These are phyloP conservation scores for Cichladusa arquata DNA, from an alignment of 2,113 vertebrate genomes.

Conservation along the genomic window DNA sequence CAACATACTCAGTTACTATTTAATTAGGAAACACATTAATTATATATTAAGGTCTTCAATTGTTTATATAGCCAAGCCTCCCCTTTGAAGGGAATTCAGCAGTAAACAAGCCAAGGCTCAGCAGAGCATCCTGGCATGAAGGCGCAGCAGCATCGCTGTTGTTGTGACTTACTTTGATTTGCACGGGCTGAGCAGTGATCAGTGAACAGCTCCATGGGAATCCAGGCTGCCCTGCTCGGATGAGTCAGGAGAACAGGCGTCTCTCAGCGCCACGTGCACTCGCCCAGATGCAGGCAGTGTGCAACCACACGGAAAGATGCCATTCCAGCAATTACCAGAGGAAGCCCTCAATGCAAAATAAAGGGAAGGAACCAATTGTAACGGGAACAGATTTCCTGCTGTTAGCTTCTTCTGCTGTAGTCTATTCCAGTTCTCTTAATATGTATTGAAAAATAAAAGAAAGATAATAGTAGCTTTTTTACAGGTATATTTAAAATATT, in stretches of 20 bases:
- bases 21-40: conserved; percentile 61
- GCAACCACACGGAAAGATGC: neutral
- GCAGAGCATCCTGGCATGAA: conserved; percentile 28
- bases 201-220: neutral
- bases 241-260: neutral
- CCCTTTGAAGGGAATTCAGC: conserved; percentile 14
- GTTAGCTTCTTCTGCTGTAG: neutral
- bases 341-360: neutral
- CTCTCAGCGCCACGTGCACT: neutral
- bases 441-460: neutral
- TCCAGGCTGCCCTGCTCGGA: neutral
- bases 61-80: conserved; percentile 1
- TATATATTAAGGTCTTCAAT: conserved; percentile 17
- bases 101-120: conserved; percentile 36
- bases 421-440: neutral
- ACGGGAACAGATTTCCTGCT: neutral
- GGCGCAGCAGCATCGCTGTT: neutral
- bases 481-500: neutral
- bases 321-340: neutral
- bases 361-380: neutral
- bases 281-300: neutral
- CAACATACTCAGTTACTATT: conserved; percentile 28
- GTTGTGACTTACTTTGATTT: neutral
- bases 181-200: neutral
- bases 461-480: neutral